Base-by-base conservation (phyloP, 2,888 invertebrate genomes). In the Perithous albicinctus region DNA sequence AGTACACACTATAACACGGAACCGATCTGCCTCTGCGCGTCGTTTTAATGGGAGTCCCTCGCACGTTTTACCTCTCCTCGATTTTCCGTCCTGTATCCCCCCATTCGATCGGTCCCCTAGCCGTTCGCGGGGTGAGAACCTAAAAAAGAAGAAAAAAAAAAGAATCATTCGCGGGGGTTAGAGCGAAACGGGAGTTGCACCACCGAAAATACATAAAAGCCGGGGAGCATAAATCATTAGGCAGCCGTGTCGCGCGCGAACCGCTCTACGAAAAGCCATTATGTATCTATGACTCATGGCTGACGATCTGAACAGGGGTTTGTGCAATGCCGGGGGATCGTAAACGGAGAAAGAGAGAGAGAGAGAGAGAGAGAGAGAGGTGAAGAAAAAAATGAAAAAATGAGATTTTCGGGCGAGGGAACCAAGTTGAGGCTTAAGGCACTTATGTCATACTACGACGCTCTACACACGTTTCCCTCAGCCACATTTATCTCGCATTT, bases 221-320 rank as follows among this genome's bases (percentile, higher is more conserved):
- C 84, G 84, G 80, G 80, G 79, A 85, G 85, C 88, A 91, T 91
- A 91, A 91, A 91, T 91, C 91, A 91, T 91, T 88, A 87, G 89
- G 38, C 61, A 46, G 86, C 85, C 86, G 86, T 85, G 87, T 80
- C 87, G 82, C 64, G 70, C 41, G 18, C 54, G 63, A 46, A 23
- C n/a, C 38, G 26, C 70, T 76, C 83, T 86, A 83, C 85, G 88
- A 90, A 88, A 88, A 90, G 87, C 91, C 89, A 91, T 91, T 91
- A 90, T 83, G 79, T 82, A 79, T 90, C 77, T 73, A 88, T 90
- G 91, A 91, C 89, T 91, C 91, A 91, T 83, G 48, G 15, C 64
- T 77, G 67, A 80, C 51, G 23, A 80, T 74, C 69, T 63, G 18
- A 75, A 72, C 66, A 41, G 77, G 81, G 77, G 54, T 54, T 74